Evolutionary conservation across 2,888 invertebrate genomes (phyloP), one percentile per base, ranked within the genome.

Genomic region (Eristalinus aeneus): DNA sequence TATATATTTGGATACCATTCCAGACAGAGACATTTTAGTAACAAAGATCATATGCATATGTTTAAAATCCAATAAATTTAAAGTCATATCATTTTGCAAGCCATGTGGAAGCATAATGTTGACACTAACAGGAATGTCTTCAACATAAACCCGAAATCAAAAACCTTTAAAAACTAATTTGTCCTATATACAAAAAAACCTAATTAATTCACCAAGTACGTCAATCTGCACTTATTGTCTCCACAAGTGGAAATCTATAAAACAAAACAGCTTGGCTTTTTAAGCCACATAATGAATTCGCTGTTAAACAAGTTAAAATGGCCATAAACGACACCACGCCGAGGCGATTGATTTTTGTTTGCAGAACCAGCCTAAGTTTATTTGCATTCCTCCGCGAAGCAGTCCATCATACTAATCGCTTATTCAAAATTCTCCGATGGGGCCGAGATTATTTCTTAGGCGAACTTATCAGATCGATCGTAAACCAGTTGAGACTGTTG

Each of bases 221-320:
- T 46, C 46, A 16, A 46, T 46, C 16, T 46, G 46, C 46, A 46
- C 46, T 46, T 46, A 46, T 46, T 46, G 46, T 1, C 46, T 16
- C 16, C 46, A 46, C 46, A 46, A 8, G 46, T 46, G 8, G 16
- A 46, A 2, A 2, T 6, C 8, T 16, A 16, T 46, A 46, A 46
- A 46, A 46, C 4, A 39, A 5, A 16, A 16, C 16, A 46, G n/a
- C 16, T 46, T 8, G n/a, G 39, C 22, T 22, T 46, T 61, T n/a
- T 27, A 20, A 39, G 27, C 22, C 53, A 20, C 72, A 72, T 63
- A 72, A 72, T 32, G 20, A 53, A 72, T 63, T 72, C 72, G 12
- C 20, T 23, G 22, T 53, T 46, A 64, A 73, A 63, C 63, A 54
- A 63, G 63, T 73, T 73, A 22, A 34, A 34, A 2, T 8, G 54